Base-by-base conservation (phyloP, 1,140 invertebrate species). In the Ptiloglossa arizonensis region DNA sequence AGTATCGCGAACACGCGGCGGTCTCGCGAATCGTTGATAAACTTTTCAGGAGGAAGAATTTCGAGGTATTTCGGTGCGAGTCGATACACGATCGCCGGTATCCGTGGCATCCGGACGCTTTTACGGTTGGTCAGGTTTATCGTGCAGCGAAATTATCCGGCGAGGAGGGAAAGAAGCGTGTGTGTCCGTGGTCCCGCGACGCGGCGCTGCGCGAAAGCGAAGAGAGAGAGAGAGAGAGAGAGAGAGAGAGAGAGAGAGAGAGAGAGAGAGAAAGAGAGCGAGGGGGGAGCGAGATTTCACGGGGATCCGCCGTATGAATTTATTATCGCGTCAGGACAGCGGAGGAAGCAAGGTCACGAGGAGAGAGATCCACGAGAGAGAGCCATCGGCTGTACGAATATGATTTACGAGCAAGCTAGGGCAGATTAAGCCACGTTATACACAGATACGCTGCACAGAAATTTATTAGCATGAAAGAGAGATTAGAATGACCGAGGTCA, bases 381-480 rank as follows among this genome's bases (percentile, higher is more conserved):
- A 75, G 52, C 50, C 60, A 70, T 69, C 64, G 67, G 57, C 38
- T 50, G 68, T 8, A 19, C 48, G 24, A 44, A 56, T 74, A 44
- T 74, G 62, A 74, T 66, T 74, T 73, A 64, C 60, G 71, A 54
- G 63, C 48, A n/a, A n/a, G 48, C 35, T n/a, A 19, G 9, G 60
- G 17, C 19, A 56, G 35, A 74, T 54, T 54, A 73, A 59, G 41
- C 54, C 24, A 54, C 27, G 52, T 22, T 63, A 17, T 29, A 4
- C 38, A 1, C 19, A 24, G 19, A 67, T 29, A 67, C n/a, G 50
- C 2, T 79, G 48, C 17, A 17, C 41, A 19, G 48, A 57, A 41
- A 74, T 66, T 68, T 54, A 64, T 50, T 60, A 52, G 27, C 75
- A 6, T 50, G 46, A 64, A 48, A 75, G 29, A 79, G 54, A 83